Conservation (phyloP, 2,888 invertebrate genomes). For the Eupeodes latifasciatus region DNA sequence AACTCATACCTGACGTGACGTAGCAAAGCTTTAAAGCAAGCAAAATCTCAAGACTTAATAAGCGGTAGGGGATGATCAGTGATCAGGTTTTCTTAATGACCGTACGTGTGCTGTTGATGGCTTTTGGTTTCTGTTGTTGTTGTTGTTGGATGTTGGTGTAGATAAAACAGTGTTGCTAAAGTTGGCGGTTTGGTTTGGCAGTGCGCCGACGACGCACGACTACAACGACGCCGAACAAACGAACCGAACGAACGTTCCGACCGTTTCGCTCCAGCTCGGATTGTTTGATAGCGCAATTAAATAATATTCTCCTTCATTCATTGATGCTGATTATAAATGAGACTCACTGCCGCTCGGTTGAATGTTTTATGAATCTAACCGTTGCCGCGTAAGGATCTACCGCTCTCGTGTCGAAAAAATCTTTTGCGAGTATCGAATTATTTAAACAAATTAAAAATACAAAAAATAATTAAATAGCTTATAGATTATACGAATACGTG, state of each 20-base stretch:
- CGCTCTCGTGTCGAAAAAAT: neutral
- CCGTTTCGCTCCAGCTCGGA: conserved; percentile 3
- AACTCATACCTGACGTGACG: conserved; percentile 1
- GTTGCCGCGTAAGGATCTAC: conserved; percentile 72
- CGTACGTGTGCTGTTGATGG: conserved; percentile 21
- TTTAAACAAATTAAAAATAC: neutral
- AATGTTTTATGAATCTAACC: conserved; percentile 65
- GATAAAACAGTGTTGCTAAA: conserved; percentile 19
- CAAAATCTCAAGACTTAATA: neutral
- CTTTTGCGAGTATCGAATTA: conserved; percentile 28
- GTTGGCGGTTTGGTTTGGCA: conserved; percentile 6
- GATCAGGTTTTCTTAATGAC: conserved; percentile 22
- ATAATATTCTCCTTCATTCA: conserved; percentile 60
- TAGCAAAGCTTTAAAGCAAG: conserved; percentile 6
- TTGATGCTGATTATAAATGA: conserved; percentile 69
- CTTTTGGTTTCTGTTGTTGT: neutral
- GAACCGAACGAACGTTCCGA: neutral
- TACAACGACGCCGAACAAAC: no score
- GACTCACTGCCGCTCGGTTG: conserved; percentile 54
- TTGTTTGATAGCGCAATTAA: conserved; percentile 46
- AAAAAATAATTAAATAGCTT: neutral
- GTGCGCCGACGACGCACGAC: conserved; percentile 36
- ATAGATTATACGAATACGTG: neutral
- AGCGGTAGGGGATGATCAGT: conserved; percentile 3
- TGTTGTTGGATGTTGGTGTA: neutral